Evolutionary conservation across 1,140 invertebrate genomes (phyloP).

Genomic region (Apolygus lucorum): DNA sequence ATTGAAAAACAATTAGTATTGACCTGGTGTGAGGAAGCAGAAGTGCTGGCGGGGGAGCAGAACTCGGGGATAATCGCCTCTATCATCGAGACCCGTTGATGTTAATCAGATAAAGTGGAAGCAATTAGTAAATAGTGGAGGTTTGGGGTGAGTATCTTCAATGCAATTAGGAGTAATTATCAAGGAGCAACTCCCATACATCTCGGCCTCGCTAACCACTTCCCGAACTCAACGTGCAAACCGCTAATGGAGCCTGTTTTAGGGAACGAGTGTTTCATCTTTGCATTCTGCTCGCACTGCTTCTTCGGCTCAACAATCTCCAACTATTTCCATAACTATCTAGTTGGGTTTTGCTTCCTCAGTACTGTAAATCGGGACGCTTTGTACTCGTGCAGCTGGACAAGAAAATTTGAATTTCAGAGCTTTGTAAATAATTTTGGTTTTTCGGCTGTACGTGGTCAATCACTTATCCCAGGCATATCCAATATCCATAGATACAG

Average conservation of each 20-base stretch:
- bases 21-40: not conserved
- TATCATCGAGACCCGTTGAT: slow-evolving; percentile 5
- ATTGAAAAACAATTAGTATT: slow-evolving; percentile 1
- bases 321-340: no score
- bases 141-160: not conserved
- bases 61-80: not conserved
- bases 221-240: slow-evolving; percentile 12
- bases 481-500: no score
- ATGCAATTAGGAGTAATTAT: slow-evolving; percentile 11
- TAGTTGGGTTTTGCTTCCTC: no score
- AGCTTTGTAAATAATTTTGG: no score
- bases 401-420: no score
- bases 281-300: not conserved
- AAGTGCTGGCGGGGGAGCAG: not conserved
- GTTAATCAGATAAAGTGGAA: slow-evolving; percentile 15
- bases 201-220: slow-evolving; percentile 6
- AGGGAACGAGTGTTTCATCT: slow-evolving; percentile 5
- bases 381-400: no score
- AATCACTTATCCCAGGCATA: no score
- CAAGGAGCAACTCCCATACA: slow-evolving; percentile 15
- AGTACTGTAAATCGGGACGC: no score
- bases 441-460: no score
- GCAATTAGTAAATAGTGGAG: slow-evolving; percentile 11
- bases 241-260: slow-evolving; percentile 12
- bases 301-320: no score